These are phyloP conservation scores for Sympetrum striolatum DNA, from an alignment of 2,888 invertebrate genomes.

Conservation along the genomic window DNA sequence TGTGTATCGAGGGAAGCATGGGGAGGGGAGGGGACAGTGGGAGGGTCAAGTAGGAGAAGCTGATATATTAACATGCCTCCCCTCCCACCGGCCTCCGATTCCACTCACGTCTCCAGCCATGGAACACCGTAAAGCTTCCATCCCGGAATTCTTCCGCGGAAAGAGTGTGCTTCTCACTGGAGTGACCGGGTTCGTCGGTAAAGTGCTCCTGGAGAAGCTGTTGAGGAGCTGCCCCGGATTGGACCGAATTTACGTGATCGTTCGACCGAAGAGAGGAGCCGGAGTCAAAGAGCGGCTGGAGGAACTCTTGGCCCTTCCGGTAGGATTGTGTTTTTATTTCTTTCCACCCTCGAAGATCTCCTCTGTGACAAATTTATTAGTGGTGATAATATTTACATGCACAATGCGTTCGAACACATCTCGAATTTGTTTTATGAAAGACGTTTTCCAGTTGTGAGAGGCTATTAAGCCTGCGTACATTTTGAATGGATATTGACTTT, in stretches of 20 bases:
- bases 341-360: too few relatives aligned
- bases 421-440: too few relatives aligned
- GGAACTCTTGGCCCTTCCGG: slow-evolving; percentile 13
- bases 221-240: slow-evolving; percentile 33
- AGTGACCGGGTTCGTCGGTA: slow-evolving; percentile 44
- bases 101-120: too few relatives aligned
- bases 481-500: too few relatives aligned
- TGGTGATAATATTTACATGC: too few relatives aligned
- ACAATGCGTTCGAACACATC: too few relatives aligned
- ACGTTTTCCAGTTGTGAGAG: too few relatives aligned
- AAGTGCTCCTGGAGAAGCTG: slow-evolving; percentile 44
- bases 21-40: neutral
- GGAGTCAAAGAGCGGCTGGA: slow-evolving; percentile 13
- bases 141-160: slow-evolving; percentile 26
- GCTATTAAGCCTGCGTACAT: too few relatives aligned
- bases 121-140: neutral
- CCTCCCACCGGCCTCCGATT: too few relatives aligned
- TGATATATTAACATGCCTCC: neutral
- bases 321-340: neutral
- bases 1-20: neutral
- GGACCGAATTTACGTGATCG: slow-evolving; percentile 31
- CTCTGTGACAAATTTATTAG: too few relatives aligned
- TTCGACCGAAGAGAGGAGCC: neutral
- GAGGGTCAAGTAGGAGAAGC: neutral
- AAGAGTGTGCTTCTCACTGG: slow-evolving; percentile 31